phyloP scores from a whole-genome alignment of 1,140 invertebrate genomes.

The Dufourea novaeangliae region DNA sequence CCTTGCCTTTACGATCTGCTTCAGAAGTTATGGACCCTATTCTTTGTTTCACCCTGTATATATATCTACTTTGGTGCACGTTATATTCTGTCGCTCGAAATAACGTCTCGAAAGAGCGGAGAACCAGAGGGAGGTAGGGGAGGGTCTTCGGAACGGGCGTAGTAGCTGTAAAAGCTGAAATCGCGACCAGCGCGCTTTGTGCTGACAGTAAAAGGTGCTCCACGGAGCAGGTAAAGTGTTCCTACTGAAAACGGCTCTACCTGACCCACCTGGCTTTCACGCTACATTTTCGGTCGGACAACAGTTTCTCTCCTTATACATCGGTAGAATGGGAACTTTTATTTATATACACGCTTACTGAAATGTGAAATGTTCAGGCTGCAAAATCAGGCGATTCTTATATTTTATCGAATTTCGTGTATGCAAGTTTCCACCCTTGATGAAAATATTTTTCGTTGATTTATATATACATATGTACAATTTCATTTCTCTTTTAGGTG shows the following conservation, averaged over 20 bases:
- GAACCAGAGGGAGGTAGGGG: background rate
- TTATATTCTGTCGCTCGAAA: slow-evolving; percentile 22
- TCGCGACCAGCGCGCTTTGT: slow-evolving; percentile 53
- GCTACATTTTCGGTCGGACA: slow-evolving; percentile 29
- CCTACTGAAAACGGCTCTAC: slow-evolving; percentile 66
- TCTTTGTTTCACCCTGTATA: too few species aligned
- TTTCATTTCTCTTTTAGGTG: too few species aligned
- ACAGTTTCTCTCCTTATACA: slow-evolving; percentile 36
- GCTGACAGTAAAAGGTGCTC: slow-evolving; percentile 62
- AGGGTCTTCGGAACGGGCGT: background rate
- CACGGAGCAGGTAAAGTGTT: slow-evolving; percentile 65
- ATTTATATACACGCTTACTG: too few species aligned
- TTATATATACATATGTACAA: too few species aligned
- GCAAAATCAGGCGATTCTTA: too few species aligned
- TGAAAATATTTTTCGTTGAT: too few species aligned
- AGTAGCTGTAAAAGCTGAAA: slow-evolving; percentile 45
- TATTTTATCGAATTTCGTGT: too few species aligned
- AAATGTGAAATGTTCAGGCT: too few species aligned
- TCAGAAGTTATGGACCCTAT: too few species aligned
- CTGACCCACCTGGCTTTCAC: slow-evolving; percentile 74
- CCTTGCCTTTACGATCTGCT: too few species aligned
- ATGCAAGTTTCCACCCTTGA: too few species aligned
- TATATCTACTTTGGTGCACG: background rate
- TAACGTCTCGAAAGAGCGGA: slow-evolving; percentile 25
- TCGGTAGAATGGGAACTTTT: background rate